Conservation (phyloP, 2,797 vertebrate genomes). For the Eospalax fontanierii region DNA sequence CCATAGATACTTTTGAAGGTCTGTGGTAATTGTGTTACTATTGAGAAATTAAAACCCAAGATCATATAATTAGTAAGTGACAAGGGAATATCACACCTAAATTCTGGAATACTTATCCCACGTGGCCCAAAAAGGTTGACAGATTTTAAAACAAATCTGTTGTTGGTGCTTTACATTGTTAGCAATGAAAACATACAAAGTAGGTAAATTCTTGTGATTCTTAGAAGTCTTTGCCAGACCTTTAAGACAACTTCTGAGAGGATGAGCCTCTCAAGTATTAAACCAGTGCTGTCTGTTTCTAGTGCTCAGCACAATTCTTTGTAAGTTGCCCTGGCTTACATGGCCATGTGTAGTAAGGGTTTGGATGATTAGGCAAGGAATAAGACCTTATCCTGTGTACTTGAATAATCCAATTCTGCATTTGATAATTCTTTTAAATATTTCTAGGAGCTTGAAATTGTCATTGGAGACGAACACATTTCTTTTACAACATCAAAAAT, state of each 20-base stretch:
- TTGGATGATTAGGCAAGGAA: not conserved
- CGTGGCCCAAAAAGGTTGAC: not conserved
- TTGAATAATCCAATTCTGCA: slow-evolving; percentile 10
- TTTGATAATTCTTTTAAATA: slow-evolving; percentile 36
- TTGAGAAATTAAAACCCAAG: slow-evolving; percentile 30
- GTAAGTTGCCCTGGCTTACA: not conserved
- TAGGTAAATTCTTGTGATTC: slow-evolving; percentile 55
- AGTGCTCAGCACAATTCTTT: not conserved
- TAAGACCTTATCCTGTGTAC: not conserved
- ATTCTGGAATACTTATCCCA: not conserved
- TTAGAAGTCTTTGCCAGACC: not conserved
- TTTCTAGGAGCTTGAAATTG: slow-evolving; percentile 97
- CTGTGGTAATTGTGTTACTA: not conserved
- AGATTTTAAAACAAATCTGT: slow-evolving; percentile 56
- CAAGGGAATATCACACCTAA: not conserved
- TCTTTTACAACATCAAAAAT: slow-evolving; percentile 99
- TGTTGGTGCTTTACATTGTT: not conserved
- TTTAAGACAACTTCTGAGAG: not conserved
- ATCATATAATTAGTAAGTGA: not conserved
- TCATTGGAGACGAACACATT: slow-evolving; percentile 99
- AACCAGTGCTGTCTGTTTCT: not conserved
- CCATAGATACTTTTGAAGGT: not conserved
- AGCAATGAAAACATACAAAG: not conserved
- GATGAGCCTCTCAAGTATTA: not conserved
- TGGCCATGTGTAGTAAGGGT: not conserved